These are phyloP conservation scores for Channa argus DNA, from an alignment of 2,113 vertebrate species.

Conservation along the genomic window DNA sequence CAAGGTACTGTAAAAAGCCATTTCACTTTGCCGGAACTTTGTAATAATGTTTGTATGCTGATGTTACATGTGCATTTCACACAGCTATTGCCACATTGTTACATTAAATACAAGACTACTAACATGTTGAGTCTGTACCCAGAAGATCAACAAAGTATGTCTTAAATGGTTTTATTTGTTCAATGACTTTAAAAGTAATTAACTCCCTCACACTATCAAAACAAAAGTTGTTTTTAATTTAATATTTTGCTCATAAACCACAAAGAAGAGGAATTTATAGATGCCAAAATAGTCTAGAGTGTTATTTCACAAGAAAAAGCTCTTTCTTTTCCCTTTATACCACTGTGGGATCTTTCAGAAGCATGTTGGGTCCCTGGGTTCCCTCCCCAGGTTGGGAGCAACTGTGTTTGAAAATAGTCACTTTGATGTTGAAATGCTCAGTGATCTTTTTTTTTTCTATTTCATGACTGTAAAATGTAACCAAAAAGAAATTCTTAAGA, in stretches of 20 bases:
- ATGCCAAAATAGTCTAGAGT: slow-evolving; percentile 5
- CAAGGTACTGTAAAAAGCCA: slow-evolving; percentile 61
- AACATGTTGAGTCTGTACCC: no score
- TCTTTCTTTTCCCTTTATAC: not conserved
- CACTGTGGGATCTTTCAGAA: slow-evolving; percentile 3
- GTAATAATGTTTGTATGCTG: slow-evolving; percentile 30
- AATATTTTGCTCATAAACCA: no score
- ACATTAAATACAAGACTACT: slow-evolving; percentile 1
- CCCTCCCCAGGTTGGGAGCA: not conserved
- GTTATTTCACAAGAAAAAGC: slow-evolving; percentile 11
- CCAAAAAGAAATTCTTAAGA: not conserved
- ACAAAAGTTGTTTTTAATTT: no score
- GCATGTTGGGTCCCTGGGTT: not conserved
- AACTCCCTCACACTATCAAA: no score
- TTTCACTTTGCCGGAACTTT: slow-evolving; percentile 42
- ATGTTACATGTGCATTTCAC: not conserved
- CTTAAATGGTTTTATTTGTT: no score
- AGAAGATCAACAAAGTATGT: no score
- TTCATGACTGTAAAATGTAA: not conserved
- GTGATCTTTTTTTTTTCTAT: not conserved
- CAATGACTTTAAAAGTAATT: no score
- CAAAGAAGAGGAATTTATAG: not conserved
- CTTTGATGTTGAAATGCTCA: slow-evolving; percentile 28
- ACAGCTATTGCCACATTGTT: not conserved
- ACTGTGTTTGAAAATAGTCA: slow-evolving; percentile 19